Evolutionary conservation across 2,113 vertebrate species (phyloP), one percentile per base, ranked within the genome.

Genomic region (Macquaria australasica): DNA sequence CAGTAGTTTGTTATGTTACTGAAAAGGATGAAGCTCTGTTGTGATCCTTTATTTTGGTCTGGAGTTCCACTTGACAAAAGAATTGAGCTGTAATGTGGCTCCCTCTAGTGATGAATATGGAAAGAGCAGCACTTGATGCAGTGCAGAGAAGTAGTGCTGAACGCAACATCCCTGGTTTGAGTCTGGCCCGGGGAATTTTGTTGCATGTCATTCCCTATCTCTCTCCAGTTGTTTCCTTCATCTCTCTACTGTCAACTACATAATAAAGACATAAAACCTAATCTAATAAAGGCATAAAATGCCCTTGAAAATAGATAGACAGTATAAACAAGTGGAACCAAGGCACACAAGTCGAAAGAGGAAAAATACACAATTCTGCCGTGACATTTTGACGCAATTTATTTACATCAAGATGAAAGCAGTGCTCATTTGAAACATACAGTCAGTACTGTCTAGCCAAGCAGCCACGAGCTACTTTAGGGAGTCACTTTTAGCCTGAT

Each of bases 21-120:
- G 1, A 59, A 79, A 72, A 67, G 10, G 16, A 31, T 28, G 16
- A 45, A 53, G 9, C 18, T 58, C 0, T 58, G 21, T 48, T 68
- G n/a, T 16, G 4, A 71, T 21, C n/a, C 6, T 50, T 69, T 8
- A 21, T 37, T 79, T 66, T 15, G 0, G 31, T 12, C 9, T 31
- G 23, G 2, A 14, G 21, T 58, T 66, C 7, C 76, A 56, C 18
- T 34, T 4, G 0, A n/a, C 28, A 20, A 15, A 21, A 74, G 4
- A 25, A 9, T 39, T 37, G 3, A 43, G 63, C 34, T 71, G 84
- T 87, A 18, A 15, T 31, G 37, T 53, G 66, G 79, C 89, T 74
- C 93, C 93, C 88, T 84, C 94, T 93, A 86, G 91, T 93, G 93
- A 7, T 37, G 1, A 82, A 16, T 28, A 8, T 55, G 50, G 62